A percentile compares a stretch with the other conserved stretches of the same genome.
Conservation (phyloP, 2,888 invertebrate species). For the Hemicrepidius hirtus region DNA sequence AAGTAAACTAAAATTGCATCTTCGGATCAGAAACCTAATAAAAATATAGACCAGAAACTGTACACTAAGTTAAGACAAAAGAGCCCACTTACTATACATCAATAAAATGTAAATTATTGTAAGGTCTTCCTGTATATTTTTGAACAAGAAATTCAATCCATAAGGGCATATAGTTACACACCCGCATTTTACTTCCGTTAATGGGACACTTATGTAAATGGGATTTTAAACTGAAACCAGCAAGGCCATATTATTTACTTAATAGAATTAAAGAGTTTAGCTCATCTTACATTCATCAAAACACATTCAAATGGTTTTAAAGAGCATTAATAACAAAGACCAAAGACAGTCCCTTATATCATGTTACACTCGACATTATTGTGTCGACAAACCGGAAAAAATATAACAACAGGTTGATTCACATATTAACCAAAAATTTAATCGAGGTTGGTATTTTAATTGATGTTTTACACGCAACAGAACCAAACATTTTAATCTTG, state of each 20-base stretch:
- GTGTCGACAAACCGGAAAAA: background rate
- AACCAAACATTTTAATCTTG: no score
- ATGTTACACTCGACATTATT: background rate
- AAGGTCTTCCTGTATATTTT: constrained; percentile 20
- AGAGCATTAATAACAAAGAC: constrained; percentile 21
- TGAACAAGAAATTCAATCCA: constrained; percentile 34
- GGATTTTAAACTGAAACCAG: constrained; percentile 24
- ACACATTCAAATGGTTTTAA: constrained; percentile 23
- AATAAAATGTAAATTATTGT: constrained; percentile 23
- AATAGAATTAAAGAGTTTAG: constrained; percentile 42
- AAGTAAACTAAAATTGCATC: no score
- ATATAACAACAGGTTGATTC: no score
- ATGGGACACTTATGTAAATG: constrained; percentile 35
- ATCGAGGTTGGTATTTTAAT: no score
- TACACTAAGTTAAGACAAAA: background rate
- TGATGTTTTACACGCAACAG: no score
- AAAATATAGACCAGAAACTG: no score
- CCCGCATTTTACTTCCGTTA: constrained; percentile 46
- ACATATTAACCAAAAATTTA: no score
- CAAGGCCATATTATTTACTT: constrained; percentile 45
- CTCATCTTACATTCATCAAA: constrained; percentile 38
- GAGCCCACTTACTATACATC: constrained; percentile 12
- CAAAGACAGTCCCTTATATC: background rate
- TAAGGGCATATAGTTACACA: constrained; percentile 30
- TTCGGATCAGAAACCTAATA: no score